Conservation (phyloP, 2,797 vertebrate genomes). For the Carcharodon carcharias region DNA sequence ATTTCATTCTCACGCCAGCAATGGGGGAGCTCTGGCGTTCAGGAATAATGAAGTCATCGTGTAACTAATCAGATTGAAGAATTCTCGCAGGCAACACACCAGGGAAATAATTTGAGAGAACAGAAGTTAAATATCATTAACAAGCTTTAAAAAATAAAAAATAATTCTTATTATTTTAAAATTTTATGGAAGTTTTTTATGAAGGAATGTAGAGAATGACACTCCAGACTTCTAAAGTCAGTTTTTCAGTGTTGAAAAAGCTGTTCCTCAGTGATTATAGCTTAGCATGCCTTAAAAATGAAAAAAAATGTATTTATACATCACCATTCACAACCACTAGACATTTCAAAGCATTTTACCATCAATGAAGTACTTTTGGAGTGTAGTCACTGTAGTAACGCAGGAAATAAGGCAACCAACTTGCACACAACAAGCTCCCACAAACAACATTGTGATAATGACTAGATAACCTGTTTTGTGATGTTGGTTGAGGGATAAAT, state of each 20-base stretch:
- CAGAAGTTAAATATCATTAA: neutral
- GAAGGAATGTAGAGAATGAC: neutral
- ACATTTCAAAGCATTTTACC: neutral
- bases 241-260: neutral
- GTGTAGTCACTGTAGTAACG: neutral
- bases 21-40: neutral
- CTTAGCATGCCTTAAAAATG: neutral
- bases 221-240: neutral
- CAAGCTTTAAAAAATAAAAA: neutral
- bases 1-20: neutral
- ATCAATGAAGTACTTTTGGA: neutral
- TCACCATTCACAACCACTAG: neutral
- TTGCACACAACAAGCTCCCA: neutral
- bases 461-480: neutral
- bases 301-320: neutral
- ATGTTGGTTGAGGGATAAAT: neutral
- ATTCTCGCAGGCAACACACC: neutral
- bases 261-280: neutral
- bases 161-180: neutral
- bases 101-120: neutral
- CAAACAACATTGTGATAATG: neutral
- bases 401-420: neutral
- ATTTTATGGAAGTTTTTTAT: neutral
- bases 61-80: neutral
- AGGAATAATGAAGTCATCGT: neutral